Evolutionary conservation across 2,888 invertebrate species (phyloP).

Genomic region (Agrilus cyanescens): DNA sequence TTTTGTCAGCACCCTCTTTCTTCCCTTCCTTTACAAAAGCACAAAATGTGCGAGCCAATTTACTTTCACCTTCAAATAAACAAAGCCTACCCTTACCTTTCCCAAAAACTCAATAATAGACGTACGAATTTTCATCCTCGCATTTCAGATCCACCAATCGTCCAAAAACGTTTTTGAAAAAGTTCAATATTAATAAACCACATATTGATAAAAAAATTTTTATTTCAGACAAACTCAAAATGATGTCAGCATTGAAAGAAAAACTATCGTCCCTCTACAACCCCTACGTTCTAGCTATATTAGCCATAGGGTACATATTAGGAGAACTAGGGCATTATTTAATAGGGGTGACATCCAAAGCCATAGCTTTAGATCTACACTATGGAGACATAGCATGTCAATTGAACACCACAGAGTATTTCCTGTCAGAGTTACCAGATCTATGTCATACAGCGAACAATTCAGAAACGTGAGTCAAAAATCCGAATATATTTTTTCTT

Average conservation of each 20-base stretch:
- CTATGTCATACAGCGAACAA: constrained; percentile 45
- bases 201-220: background rate
- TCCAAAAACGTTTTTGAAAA: too few species aligned
- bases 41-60: too few species aligned
- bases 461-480: constrained; percentile 39
- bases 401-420: constrained; percentile 51
- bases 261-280: constrained; percentile 62
- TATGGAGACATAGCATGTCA: constrained; percentile 81
- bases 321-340: constrained; percentile 83
- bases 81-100: background rate
- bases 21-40: too few species aligned
- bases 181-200: too few species aligned
- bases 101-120: background rate
- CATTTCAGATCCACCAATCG: background rate
- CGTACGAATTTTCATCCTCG: background rate
- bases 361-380: constrained; percentile 71
- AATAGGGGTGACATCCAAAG: constrained; percentile 80
- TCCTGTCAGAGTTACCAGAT: constrained; percentile 39
- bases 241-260: constrained; percentile 36
- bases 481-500: background rate
- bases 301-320: constrained; percentile 73
- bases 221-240: constrained; percentile 20
- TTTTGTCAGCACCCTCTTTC: too few species aligned
- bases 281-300: constrained; percentile 65
- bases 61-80: too few species aligned